phyloP scores from a whole-genome alignment of 2,797 vertebrate genomes.

The Clamator glandarius region DNA sequence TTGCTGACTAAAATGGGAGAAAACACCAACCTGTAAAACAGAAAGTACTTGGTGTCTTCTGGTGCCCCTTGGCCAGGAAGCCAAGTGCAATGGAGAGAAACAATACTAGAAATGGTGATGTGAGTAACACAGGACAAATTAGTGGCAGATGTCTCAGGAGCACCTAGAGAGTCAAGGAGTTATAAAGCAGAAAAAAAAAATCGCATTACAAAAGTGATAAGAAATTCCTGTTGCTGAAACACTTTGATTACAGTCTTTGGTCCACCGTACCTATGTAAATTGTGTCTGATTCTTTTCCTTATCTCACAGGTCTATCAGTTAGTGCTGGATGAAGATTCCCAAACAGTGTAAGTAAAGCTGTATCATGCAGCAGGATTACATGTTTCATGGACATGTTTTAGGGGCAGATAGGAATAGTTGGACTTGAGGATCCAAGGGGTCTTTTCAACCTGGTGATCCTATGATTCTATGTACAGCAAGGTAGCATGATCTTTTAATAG shows the following conservation, averaged over 20 bases:
- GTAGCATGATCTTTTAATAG: background rate
- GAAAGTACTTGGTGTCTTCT: constrained; percentile 67
- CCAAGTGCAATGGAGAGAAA: constrained; percentile 73
- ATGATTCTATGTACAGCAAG: background rate
- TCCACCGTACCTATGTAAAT: background rate
- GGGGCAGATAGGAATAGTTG: too few relatives aligned
- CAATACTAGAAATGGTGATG: background rate
- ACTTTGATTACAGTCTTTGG: background rate
- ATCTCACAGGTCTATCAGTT: background rate
- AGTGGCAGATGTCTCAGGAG: constrained; percentile 58
- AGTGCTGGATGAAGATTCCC: background rate
- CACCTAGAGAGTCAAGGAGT: constrained; percentile 24
- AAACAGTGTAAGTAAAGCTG: background rate
- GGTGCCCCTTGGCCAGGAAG: constrained; percentile 59
- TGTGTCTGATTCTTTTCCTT: background rate
- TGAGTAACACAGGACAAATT: constrained; percentile 69
- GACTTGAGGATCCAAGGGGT: too few relatives aligned
- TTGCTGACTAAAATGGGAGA: background rate
- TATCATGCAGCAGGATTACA: background rate
- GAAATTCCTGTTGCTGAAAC: background rate
- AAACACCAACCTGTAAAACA: constrained; percentile 74
- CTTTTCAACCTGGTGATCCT: too few relatives aligned
- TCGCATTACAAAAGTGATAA: background rate
- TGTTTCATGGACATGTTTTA: too few relatives aligned
- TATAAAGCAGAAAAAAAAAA: background rate